These are phyloP conservation scores for Neelides sp. DNA, from an alignment of 1,140 invertebrate genomes.

Conservation along the genomic window DNA sequence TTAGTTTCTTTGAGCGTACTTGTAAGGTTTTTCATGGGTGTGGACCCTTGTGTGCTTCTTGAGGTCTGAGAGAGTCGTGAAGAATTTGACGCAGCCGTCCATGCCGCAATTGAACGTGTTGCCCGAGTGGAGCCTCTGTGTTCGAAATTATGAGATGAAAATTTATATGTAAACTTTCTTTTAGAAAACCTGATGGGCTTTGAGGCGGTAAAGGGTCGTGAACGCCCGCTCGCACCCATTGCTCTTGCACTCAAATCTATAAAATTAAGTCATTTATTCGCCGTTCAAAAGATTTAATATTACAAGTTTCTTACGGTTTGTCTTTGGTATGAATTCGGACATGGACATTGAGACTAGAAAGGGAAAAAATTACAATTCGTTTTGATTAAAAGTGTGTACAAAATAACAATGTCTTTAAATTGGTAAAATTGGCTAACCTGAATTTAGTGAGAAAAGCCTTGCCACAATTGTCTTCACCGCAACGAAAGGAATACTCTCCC, in stretches of 20 bases:
- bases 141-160: neutral
- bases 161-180: too few species aligned
- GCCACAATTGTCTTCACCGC: conserved; percentile 69
- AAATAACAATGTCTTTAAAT: too few species aligned
- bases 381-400: conserved; percentile 72
- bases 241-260: conserved; percentile 39
- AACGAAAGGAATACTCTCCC: conserved; percentile 91
- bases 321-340: conserved; percentile 88
- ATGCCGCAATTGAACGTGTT: conserved; percentile 87
- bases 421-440: too few species aligned
- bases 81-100: conserved; percentile 73
- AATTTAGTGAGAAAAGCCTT: conserved; percentile 92
- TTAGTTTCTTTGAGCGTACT: conserved; percentile 45
- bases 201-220: conserved; percentile 72
- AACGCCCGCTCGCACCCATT: conserved; percentile 77
- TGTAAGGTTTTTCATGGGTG: conserved; percentile 82
- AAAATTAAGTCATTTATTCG: neutral
- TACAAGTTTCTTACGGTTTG: conserved; percentile 70
- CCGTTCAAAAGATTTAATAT: conserved; percentile 39
- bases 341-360: conserved; percentile 45
- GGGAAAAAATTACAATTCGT: neutral
- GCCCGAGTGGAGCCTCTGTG: conserved; percentile 75
- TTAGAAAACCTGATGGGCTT: neutral
- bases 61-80: conserved; percentile 84
- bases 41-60: conserved; percentile 86